Conservation (phyloP, 2,888 invertebrate species). For the Tetrapedia diversipes region DNA sequence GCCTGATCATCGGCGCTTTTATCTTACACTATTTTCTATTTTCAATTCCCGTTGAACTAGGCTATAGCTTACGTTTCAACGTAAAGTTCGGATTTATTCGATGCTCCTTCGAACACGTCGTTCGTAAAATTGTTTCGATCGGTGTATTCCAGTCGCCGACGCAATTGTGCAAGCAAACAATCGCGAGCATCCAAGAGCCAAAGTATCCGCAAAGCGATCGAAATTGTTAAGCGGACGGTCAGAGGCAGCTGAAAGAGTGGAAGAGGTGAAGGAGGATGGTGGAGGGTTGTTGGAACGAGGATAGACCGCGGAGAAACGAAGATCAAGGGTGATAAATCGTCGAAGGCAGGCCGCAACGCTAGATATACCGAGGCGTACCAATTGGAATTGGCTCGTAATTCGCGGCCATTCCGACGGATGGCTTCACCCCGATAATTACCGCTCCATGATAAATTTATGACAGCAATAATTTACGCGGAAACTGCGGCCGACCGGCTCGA, state of each 20-base stretch:
- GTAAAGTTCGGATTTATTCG: conserved; percentile 6
- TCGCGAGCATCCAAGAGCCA: conserved; percentile 26
- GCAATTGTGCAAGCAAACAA: conserved; percentile 26
- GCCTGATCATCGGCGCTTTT: too few relatives aligned
- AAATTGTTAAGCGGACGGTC: conserved; percentile 58
- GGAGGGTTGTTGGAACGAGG: too few relatives aligned
- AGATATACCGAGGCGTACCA: conserved; percentile 60
- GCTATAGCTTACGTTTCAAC: conserved; percentile 4
- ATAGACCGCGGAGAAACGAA: conserved; percentile 51
- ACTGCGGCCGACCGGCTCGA: conserved; percentile 68
- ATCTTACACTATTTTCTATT: too few relatives aligned
- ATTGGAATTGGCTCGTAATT: conserved; percentile 72
- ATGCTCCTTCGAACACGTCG: conserved; percentile 14
- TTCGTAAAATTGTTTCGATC: conserved; percentile 8
- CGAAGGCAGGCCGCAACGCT: conserved; percentile 57
- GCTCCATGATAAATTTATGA: conserved; percentile 72
- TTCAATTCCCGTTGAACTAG: too few relatives aligned
- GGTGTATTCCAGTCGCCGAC: conserved; percentile 8
- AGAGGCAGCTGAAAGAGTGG: neutral
- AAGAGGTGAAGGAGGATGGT: neutral
- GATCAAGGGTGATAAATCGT: conserved; percentile 66
- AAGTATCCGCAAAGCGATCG: conserved; percentile 46
- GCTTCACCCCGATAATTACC: conserved; percentile 72
- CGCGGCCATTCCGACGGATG: conserved; percentile 70
- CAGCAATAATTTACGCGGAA: conserved; percentile 72